These are phyloP conservation scores for Malachius bipustulatus DNA, from an alignment of 2,888 invertebrate genomes.

Conservation along the genomic window DNA sequence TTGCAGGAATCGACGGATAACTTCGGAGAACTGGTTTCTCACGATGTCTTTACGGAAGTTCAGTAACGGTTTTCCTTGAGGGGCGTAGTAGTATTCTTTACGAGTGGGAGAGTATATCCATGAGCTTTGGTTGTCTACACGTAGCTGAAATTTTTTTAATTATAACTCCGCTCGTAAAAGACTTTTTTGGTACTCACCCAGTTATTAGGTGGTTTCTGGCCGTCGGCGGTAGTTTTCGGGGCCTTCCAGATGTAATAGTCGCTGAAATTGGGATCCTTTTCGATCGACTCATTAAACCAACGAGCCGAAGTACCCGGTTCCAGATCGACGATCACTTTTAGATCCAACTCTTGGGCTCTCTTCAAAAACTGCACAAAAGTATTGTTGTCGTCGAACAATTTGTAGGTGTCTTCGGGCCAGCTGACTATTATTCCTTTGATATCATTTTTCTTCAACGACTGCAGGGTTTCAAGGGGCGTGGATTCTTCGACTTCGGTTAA, in stretches of 20 bases:
- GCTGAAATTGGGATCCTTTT: constrained; percentile 45
- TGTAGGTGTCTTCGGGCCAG: constrained; percentile 48
- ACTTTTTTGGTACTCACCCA: constrained; percentile 49
- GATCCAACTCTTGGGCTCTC: constrained; percentile 41
- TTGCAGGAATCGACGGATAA: constrained; percentile 57
- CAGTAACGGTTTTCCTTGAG: constrained; percentile 67
- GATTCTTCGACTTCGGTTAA: constrained; percentile 51
- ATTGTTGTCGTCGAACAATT: constrained; percentile 42
- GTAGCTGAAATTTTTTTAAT: constrained; percentile 11
- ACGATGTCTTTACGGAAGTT: constrained; percentile 64
- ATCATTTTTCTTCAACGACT: constrained; percentile 34
- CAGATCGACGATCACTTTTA: constrained; percentile 59
- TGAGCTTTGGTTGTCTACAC: constrained; percentile 42
- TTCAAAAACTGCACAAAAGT: constrained; percentile 39
- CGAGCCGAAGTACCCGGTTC: constrained; percentile 61
- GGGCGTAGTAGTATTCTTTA: constrained; percentile 66
- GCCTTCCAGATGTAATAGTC: constrained; percentile 71
- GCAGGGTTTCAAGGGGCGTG: constrained; percentile 26
- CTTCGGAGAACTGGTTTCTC: constrained; percentile 50
- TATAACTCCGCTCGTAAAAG: background rate
- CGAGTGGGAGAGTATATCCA: constrained; percentile 58
- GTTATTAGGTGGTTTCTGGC: constrained; percentile 49
- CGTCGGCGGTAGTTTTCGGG: constrained; percentile 33
- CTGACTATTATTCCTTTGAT: constrained; percentile 56
- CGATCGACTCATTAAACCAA: constrained; percentile 51